phyloP scores from a whole-genome alignment of 1,140 invertebrate genomes.

The Micrasema minimum region DNA sequence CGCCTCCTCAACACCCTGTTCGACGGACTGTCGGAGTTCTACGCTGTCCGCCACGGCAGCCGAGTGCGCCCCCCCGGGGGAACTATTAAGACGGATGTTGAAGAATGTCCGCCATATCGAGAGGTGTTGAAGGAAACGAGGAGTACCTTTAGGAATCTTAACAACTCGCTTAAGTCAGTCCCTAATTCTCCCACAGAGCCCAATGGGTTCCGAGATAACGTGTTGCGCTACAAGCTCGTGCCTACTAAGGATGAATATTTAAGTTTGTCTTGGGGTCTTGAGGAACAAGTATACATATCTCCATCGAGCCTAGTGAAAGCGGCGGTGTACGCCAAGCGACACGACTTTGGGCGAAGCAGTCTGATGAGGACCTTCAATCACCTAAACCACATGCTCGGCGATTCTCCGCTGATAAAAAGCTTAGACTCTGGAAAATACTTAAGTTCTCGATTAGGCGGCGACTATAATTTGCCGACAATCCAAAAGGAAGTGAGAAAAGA shows the following conservation, averaged over 20 bases:
- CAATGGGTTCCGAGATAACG: not conserved
- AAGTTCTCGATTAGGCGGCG: constrained; percentile 30
- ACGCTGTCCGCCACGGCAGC: constrained; percentile 71
- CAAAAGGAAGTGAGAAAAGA: constrained; percentile 57
- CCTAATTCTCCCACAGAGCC: constrained; percentile 9
- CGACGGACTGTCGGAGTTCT: constrained; percentile 87
- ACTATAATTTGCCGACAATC: constrained; percentile 46
- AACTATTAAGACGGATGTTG: constrained; percentile 58
- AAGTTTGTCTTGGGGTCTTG: not conserved
- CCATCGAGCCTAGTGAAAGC: constrained; percentile 74
- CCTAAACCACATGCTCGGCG: constrained; percentile 8
- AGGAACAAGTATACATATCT: constrained; percentile 60
- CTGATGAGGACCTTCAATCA: constrained; percentile 32
- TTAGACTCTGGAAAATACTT: constrained; percentile 10
- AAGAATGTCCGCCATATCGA: constrained; percentile 47
- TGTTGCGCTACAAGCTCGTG: constrained; percentile 38
- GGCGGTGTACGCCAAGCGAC: constrained; percentile 72
- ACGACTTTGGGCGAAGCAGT: constrained; percentile 61
- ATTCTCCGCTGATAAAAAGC: constrained; percentile 14
- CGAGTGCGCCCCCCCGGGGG: constrained; percentile 57
- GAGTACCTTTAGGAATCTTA: constrained; percentile 61
- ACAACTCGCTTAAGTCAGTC: constrained; percentile 55
- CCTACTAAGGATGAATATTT: constrained; percentile 48
- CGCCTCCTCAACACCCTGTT: constrained; percentile 77
- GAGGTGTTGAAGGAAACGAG: constrained; percentile 62